Percentiles rank a stretch among this genome's conserved stretches.
These are phyloP conservation scores for Lasioglossum zephyrum DNA, from an alignment of 2,888 invertebrate species.

Conservation along the genomic window DNA sequence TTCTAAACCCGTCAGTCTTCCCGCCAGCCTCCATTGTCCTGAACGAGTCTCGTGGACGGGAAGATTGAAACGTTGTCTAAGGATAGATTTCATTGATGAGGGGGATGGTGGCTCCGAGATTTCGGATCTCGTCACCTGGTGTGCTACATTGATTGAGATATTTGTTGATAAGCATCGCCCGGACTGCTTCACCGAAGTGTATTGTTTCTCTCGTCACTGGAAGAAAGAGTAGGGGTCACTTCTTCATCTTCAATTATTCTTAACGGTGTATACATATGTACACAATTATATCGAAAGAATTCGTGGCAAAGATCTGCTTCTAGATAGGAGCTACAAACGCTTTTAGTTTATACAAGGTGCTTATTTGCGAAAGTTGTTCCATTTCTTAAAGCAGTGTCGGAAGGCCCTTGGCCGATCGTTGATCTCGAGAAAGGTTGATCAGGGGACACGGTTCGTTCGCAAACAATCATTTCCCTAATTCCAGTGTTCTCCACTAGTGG, in stretches of 20 bases:
- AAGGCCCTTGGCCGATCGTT: neutral
- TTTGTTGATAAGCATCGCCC: neutral
- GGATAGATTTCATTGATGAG: constrained; percentile 15
- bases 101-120: neutral
- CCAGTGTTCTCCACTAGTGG: neutral
- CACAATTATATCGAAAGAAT: no score
- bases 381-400: neutral
- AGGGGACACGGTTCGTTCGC: neutral
- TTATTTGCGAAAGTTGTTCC: neutral
- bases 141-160: neutral
- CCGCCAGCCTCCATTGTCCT: constrained; percentile 46
- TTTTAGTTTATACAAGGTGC: neutral
- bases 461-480: neutral
- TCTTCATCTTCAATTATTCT: neutral
- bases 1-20: constrained; percentile 28
- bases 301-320: no score
- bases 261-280: neutral
- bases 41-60: constrained; percentile 13
- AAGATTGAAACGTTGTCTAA: neutral
- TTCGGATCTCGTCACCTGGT: constrained; percentile 4
- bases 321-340: no score
- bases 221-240: neutral
- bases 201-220: no score
- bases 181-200: neutral
- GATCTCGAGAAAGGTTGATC: neutral